Evolutionary conservation across 1,140 invertebrate species (phyloP).

Genomic region (Camponotus pennsylvanicus): DNA sequence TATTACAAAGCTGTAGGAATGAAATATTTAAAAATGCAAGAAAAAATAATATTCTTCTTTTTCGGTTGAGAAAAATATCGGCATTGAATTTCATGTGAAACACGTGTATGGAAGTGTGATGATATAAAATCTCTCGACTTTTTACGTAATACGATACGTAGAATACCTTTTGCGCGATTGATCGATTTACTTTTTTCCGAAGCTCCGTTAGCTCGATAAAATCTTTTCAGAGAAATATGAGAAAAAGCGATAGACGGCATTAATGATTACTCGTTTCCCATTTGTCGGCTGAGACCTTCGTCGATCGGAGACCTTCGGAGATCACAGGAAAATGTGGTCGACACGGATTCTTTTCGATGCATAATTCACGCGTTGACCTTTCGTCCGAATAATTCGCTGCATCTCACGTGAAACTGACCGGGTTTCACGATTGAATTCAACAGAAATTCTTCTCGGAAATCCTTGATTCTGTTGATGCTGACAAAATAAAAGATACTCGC

Average conservation of each 20-base stretch:
- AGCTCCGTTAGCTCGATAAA: neutral
- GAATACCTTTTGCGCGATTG: slow-evolving; percentile 6
- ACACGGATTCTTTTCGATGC: slow-evolving; percentile 17
- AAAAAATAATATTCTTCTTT: neutral
- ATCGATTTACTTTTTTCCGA: neutral
- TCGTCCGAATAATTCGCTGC: slow-evolving; percentile 24
- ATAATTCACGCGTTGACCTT: slow-evolving; percentile 58
- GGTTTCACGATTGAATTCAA: slow-evolving; percentile 24
- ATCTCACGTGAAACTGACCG: slow-evolving; percentile 40
- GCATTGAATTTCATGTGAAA: neutral
- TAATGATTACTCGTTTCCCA: slow-evolving; percentile 32
- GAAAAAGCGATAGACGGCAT: slow-evolving; percentile 12
- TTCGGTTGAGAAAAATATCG: neutral
- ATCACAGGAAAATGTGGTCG: slow-evolving; percentile 33
- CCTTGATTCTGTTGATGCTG: neutral
- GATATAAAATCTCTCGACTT: slow-evolving; percentile 5
- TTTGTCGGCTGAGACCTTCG: neutral
- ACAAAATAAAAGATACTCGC: neutral
- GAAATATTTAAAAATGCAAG: neutral
- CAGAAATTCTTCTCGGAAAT: slow-evolving; percentile 12
- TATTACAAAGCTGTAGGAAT: neutral
- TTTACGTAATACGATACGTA: neutral
- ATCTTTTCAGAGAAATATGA: slow-evolving; percentile 10
- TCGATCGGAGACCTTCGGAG: slow-evolving; percentile 17
- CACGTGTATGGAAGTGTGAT: neutral